Conservation (phyloP, 2,888 invertebrate species). For the Brachyopa scutellaris region DNA sequence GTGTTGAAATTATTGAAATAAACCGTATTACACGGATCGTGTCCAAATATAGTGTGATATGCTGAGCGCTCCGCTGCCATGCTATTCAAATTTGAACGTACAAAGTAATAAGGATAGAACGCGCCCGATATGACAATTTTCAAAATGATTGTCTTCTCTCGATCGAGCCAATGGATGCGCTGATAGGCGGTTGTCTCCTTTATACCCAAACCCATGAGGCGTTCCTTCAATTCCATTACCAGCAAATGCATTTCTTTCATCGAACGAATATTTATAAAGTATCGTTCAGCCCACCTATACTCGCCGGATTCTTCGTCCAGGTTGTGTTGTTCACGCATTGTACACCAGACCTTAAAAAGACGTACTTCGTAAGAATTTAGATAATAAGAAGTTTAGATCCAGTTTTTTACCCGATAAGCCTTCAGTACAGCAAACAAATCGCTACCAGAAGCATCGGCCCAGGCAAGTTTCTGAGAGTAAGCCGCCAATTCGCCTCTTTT, state of each 20-base stretch:
- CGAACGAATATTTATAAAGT: slow-evolving; percentile 88
- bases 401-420: slow-evolving; percentile 86
- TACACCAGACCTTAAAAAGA: slow-evolving; percentile 86
- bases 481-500: slow-evolving; percentile 84
- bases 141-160: slow-evolving; percentile 85
- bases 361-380: background rate
- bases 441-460: slow-evolving; percentile 91
- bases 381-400: background rate
- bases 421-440: slow-evolving; percentile 92
- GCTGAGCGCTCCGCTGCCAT: slow-evolving; percentile 86
- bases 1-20: slow-evolving; percentile 85
- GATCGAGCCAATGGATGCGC: slow-evolving; percentile 81
- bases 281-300: slow-evolving; percentile 86
- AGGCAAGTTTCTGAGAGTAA: slow-evolving; percentile 89
- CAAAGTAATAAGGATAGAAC: slow-evolving; percentile 96
- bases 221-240: slow-evolving; percentile 86
- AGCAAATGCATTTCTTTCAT: slow-evolving; percentile 88
- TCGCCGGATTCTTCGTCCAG: slow-evolving; percentile 83
- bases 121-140: slow-evolving; percentile 86
- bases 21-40: slow-evolving; percentile 90
- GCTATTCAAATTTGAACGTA: slow-evolving; percentile 83
- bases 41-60: slow-evolving; percentile 86
- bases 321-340: slow-evolving; percentile 84
- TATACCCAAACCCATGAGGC: slow-evolving; percentile 86
- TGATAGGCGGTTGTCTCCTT: slow-evolving; percentile 82